Conservation (phyloP, 2,888 invertebrate species). For the Drosophila pullipes region DNA sequence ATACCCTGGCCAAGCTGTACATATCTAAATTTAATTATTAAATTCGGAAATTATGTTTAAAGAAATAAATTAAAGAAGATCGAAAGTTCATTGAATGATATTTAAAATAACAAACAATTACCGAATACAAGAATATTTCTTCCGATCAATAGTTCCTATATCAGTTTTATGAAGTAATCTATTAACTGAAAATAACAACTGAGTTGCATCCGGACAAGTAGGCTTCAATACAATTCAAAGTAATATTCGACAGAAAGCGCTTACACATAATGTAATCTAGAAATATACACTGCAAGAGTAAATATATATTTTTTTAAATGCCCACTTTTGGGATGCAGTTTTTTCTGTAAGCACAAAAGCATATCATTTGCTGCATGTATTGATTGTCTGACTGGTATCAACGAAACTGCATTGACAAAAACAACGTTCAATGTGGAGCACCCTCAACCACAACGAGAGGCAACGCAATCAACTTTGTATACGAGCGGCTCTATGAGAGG, state of each 20-base stretch:
- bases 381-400: not conserved
- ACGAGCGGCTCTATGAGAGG: not conserved
- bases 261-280: not conserved
- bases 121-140: not conserved
- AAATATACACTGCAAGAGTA: not conserved
- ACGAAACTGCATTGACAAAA: not conserved
- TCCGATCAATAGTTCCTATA: not conserved
- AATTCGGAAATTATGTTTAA: not conserved
- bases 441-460: not conserved
- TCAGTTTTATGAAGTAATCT: not conserved
- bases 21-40: not conserved
- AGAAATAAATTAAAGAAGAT: not conserved
- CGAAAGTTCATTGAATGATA: not conserved
- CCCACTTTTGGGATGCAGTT: not conserved
- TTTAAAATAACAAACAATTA: not conserved
- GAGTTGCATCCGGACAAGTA: not conserved
- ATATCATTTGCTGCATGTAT: not conserved
- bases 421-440: not conserved
- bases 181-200: not conserved
- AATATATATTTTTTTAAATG: not conserved
- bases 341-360: not conserved
- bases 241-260: not conserved
- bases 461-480: slow-evolving; percentile 12
- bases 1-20: not conserved
- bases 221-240: not conserved